Percentiles rank a stretch among this genome's conserved stretches.
These are phyloP conservation scores for Mus minutoides DNA, from an alignment of 2,797 vertebrate genomes.

Conservation along the genomic window DNA sequence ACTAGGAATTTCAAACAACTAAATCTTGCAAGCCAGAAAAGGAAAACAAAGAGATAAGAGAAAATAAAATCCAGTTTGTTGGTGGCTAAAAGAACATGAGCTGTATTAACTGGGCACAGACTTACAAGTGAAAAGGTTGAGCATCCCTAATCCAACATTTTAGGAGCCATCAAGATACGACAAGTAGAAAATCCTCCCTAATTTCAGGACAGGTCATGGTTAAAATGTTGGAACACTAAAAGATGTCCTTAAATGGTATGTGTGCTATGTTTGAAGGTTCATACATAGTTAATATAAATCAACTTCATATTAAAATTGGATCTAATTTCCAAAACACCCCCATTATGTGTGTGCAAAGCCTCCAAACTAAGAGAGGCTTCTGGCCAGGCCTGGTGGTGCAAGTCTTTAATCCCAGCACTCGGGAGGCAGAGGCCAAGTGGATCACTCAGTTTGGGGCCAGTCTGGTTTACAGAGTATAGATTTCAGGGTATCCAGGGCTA, in stretches of 20 bases:
- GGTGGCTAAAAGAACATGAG: not conserved
- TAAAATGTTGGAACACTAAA: not conserved
- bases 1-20: not conserved
- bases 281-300: not conserved
- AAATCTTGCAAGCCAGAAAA: slow-evolving; percentile 15
- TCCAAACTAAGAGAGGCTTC: not conserved
- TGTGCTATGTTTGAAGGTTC: not conserved
- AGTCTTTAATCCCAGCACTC: not conserved
- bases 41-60: not conserved
- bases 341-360: not conserved
- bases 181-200: not conserved
- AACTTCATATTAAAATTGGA: not conserved
- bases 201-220: not conserved
- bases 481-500: not conserved
- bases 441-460: not conserved
- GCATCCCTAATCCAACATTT: not conserved
- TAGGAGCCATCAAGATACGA: not conserved
- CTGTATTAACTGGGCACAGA: not conserved
- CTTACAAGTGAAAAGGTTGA: not conserved
- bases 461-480: not conserved
- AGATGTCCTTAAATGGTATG: not conserved
- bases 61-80: not conserved
- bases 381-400: not conserved
- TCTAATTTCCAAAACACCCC: not conserved
- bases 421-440: not conserved